phyloP scores from a whole-genome alignment of 2,888 invertebrate genomes.

The Diarsia mendica region DNA sequence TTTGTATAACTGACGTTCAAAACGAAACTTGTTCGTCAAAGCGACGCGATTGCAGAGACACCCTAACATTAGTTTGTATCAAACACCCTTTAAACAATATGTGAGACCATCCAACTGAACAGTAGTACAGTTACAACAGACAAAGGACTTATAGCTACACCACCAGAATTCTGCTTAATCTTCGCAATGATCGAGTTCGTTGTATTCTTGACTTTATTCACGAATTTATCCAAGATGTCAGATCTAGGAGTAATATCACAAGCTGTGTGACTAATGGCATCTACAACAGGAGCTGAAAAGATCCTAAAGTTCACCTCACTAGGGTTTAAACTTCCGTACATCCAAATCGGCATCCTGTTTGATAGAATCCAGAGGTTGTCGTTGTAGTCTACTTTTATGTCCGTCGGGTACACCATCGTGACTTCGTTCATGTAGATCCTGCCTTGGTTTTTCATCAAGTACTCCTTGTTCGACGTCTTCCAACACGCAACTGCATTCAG shows the following conservation, averaged over 20 bases:
- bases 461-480: conserved; percentile 92
- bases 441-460: conserved; percentile 93
- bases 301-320: conserved; percentile 93
- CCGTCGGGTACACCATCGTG: conserved; percentile 94
- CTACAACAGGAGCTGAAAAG: conserved; percentile 92
- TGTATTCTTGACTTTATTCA: conserved; percentile 87
- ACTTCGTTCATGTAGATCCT: conserved; percentile 93
- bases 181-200: conserved; percentile 77
- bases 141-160: conserved; percentile 62
- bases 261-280: conserved; percentile 93
- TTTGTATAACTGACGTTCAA: conserved; percentile 58
- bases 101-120: conserved; percentile 70
- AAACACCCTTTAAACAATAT: conserved; percentile 59
- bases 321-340: conserved; percentile 91
- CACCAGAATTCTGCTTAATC: conserved; percentile 74
- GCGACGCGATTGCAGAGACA: conserved; percentile 48
- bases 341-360: conserved; percentile 93
- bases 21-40: conserved; percentile 48
- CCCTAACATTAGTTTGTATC: conserved; percentile 29
- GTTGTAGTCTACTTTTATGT: conserved; percentile 93
- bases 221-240: conserved; percentile 89
- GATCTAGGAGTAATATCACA: conserved; percentile 91
- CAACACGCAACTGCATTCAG: conserved; percentile 95
- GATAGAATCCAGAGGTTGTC: conserved; percentile 94
- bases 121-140: conserved; percentile 70